Evolutionary conservation across 2,113 vertebrate species (phyloP).

Genomic region (Trogon surrucura): DNA sequence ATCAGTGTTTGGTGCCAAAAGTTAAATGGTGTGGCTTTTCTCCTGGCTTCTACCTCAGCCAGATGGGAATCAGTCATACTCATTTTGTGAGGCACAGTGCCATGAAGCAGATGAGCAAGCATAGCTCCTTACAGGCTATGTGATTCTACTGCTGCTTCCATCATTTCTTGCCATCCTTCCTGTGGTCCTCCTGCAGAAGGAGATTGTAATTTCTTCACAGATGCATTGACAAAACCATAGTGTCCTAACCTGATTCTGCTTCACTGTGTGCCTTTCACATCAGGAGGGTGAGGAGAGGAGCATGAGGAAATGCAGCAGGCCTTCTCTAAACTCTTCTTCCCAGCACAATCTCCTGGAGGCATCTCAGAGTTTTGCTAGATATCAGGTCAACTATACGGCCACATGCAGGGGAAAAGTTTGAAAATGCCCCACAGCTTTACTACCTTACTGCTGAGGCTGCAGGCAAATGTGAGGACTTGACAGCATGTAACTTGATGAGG

Average conservation of each 20-base stretch:
- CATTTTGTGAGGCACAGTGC: not conserved
- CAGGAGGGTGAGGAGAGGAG: not conserved
- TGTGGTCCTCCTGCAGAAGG: not conserved
- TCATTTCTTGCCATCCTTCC: not conserved
- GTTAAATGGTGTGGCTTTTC: not conserved
- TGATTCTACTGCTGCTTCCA: not conserved
- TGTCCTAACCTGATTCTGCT: not conserved
- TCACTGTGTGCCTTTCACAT: not conserved
- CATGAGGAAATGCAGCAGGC: not conserved
- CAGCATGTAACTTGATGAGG: not conserved
- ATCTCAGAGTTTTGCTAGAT: not conserved
- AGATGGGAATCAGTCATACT: not conserved
- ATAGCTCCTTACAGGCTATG: not conserved
- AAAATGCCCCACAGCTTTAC: not conserved
- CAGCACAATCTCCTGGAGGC: not conserved
- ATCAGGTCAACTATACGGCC: not conserved
- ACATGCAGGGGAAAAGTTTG: accelerated
- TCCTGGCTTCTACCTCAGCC: not conserved
- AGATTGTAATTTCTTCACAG: not conserved
- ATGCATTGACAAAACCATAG: not conserved
- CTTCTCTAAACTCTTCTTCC: not conserved
- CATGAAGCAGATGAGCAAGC: not conserved
- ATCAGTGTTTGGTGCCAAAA: not conserved
- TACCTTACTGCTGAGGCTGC: not conserved
- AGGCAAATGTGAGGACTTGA: not conserved